A percentile compares a stretch with the other conserved stretches of the same genome.
These are phyloP conservation scores for Pristionchus japonicus DNA, from an alignment of 2,888 invertebrate species.

Conservation along the genomic window DNA sequence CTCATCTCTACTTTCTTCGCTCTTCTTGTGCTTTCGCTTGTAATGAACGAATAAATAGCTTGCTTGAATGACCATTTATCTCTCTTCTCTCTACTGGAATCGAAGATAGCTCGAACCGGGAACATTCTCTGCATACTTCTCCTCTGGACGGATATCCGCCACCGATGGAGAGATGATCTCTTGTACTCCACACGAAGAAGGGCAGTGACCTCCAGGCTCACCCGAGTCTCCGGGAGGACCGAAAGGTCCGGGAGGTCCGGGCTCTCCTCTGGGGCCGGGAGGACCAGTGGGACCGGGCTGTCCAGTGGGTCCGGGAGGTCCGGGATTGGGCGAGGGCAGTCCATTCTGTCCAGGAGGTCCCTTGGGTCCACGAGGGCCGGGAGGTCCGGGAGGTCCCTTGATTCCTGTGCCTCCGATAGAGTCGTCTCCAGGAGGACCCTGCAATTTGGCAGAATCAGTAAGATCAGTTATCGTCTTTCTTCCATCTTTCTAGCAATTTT, in stretches of 20 bases:
- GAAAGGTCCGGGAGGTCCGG: slow-evolving; percentile 69
- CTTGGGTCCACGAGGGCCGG: slow-evolving; percentile 73
- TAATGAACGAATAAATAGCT: not conserved
- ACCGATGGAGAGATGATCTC: slow-evolving; percentile 73
- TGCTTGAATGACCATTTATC: not conserved
- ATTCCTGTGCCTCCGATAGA: slow-evolving; percentile 74
- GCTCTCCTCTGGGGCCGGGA: slow-evolving; percentile 73
- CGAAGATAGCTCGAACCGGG: slow-evolving; percentile 37
- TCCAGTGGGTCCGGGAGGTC: slow-evolving; percentile 72
- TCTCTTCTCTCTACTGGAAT: slow-evolving; percentile 36
- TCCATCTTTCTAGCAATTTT: no score
- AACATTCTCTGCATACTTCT: slow-evolving; percentile 44
- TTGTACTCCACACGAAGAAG: slow-evolving; percentile 73
- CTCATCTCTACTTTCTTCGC: no score
- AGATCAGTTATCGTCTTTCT: no score
- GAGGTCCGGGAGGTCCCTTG: slow-evolving; percentile 73
- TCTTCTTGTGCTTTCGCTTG: slow-evolving; percentile 9
- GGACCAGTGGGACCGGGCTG: slow-evolving; percentile 69
- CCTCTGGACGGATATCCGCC: slow-evolving; percentile 55
- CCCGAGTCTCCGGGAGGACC: slow-evolving; percentile 74
- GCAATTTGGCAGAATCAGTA: no score
- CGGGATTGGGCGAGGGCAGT: slow-evolving; percentile 71
- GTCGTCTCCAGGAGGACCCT: slow-evolving; percentile 74
- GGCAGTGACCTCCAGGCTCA: slow-evolving; percentile 73
- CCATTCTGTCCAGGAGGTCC: slow-evolving; percentile 74